These are phyloP conservation scores for Erythrocercus mccallii DNA, from an alignment of 2,113 vertebrate species.

Conservation along the genomic window DNA sequence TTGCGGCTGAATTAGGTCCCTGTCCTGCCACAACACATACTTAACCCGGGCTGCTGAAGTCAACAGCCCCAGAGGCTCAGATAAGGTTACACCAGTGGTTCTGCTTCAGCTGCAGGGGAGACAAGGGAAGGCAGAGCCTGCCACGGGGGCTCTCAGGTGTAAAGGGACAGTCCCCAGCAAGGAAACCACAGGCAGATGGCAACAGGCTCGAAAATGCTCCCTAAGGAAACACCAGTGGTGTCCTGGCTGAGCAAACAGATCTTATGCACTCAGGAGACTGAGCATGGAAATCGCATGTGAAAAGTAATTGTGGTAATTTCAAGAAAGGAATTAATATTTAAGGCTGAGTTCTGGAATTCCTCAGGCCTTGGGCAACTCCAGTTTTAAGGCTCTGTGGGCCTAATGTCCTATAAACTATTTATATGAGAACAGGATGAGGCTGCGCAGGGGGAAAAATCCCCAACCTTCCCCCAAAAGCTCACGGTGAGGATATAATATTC, in stretches of 20 bases:
- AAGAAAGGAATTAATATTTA: not conserved
- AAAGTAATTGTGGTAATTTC: not conserved
- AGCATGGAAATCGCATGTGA: not conserved
- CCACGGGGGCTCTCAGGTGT: not conserved
- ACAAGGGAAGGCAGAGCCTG: not conserved
- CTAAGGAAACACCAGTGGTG: not conserved
- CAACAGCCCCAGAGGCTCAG: not conserved
- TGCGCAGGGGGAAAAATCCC: fast-evolving
- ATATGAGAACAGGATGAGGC: not conserved
- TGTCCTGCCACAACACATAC: not conserved
- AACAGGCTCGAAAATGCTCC: not conserved
- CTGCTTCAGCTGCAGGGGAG: not conserved
- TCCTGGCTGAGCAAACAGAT: not conserved
- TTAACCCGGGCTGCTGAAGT: not conserved
- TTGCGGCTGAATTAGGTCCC: not conserved
- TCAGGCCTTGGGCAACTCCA: not conserved
- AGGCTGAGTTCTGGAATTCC: not conserved
- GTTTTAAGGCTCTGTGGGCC: not conserved
- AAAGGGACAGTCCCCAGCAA: not conserved
- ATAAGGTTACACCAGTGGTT: not conserved
- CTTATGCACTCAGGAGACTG: not conserved
- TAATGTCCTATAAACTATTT: not conserved
- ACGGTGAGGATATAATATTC: not conserved
- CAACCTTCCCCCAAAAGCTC: not conserved
- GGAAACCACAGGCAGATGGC: not conserved